Evolutionary conservation across 2,888 invertebrate species (phyloP).

Genomic region (Chloromyia formosa): DNA sequence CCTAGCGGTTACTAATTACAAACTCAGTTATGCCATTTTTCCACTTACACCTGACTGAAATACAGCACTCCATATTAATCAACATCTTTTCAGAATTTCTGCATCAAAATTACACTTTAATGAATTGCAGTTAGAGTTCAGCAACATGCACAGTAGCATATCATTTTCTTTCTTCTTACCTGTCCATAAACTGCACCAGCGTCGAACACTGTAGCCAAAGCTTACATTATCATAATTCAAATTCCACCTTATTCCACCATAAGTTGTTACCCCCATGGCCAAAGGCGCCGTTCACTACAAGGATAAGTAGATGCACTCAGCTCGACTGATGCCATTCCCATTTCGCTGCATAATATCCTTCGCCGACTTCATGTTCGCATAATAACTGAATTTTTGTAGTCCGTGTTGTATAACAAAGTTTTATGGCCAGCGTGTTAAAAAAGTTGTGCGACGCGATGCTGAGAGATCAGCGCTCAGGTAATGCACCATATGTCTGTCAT

Average conservation of each 20-base stretch:
- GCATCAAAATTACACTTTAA: slow-evolving; percentile 28
- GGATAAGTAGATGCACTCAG: neutral
- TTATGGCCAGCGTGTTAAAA: slow-evolving; percentile 10
- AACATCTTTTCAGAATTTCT: slow-evolving; percentile 23
- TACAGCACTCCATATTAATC: slow-evolving; percentile 7
- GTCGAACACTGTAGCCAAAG: neutral
- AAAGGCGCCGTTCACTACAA: neutral
- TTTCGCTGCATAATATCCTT: neutral
- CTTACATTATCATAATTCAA: slow-evolving; percentile 33
- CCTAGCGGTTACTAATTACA: too few species aligned
- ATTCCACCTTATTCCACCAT: slow-evolving; percentile 21
- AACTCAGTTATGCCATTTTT: too few species aligned
- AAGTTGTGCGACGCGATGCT: slow-evolving; percentile 10
- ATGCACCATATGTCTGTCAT: slow-evolving; percentile 12
- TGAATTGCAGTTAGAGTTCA: slow-evolving; percentile 3
- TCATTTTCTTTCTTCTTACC: slow-evolving; percentile 7
- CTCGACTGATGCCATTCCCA: neutral
- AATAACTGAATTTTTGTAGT: neutral
- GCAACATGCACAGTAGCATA: neutral
- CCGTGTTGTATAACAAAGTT: slow-evolving; percentile 13
- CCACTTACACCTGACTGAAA: too few species aligned
- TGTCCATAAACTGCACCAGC: neutral
- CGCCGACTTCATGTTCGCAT: neutral
- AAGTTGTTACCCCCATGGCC: slow-evolving; percentile 5
- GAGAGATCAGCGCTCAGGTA: neutral